These are phyloP conservation scores for Phalacrocorax carbo DNA, from an alignment of 2,113 vertebrate species.

Conservation along the genomic window DNA sequence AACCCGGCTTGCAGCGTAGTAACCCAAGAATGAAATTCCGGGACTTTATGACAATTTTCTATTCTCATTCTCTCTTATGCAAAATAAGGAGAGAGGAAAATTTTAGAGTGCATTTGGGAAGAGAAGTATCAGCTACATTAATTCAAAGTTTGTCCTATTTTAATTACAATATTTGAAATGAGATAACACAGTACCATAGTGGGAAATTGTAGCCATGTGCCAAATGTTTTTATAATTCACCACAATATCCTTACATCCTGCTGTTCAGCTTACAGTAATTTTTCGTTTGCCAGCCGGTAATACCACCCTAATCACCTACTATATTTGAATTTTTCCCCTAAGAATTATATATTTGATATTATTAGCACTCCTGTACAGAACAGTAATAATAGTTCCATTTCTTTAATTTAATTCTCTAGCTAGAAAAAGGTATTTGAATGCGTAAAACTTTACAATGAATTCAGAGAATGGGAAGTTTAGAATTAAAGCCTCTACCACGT, in stretches of 20 bases:
- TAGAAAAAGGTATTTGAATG: not conserved
- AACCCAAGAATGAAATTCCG: not conserved
- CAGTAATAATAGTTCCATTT: slow-evolving; percentile 4
- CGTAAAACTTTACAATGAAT: slow-evolving; percentile 11
- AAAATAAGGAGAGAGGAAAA: not conserved
- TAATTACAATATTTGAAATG: slow-evolving; percentile 58
- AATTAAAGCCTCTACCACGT: not conserved
- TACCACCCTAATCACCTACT: slow-evolving; percentile 26
- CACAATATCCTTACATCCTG: slow-evolving; percentile 30
- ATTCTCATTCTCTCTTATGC: not conserved
- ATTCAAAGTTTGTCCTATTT: slow-evolving; percentile 27
- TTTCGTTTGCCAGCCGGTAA: slow-evolving; percentile 36
- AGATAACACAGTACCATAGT: slow-evolving; percentile 15
- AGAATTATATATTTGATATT: slow-evolving; percentile 33
- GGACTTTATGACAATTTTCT: not conserved
- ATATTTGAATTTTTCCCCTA: slow-evolving; percentile 39
- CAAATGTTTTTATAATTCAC: slow-evolving; percentile 56
- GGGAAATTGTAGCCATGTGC: not conserved
- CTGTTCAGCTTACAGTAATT: slow-evolving; percentile 49
- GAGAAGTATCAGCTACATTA: not conserved
- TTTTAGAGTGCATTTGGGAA: not conserved
- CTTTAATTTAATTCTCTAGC: slow-evolving; percentile 61
- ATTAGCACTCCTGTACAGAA: slow-evolving; percentile 35
- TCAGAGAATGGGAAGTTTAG: not conserved
- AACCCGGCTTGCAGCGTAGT: not conserved